Percentiles rank a stretch among this genome's conserved stretches.
phyloP scores from a whole-genome alignment of 2,888 invertebrate species.

The Troides aeacus region DNA sequence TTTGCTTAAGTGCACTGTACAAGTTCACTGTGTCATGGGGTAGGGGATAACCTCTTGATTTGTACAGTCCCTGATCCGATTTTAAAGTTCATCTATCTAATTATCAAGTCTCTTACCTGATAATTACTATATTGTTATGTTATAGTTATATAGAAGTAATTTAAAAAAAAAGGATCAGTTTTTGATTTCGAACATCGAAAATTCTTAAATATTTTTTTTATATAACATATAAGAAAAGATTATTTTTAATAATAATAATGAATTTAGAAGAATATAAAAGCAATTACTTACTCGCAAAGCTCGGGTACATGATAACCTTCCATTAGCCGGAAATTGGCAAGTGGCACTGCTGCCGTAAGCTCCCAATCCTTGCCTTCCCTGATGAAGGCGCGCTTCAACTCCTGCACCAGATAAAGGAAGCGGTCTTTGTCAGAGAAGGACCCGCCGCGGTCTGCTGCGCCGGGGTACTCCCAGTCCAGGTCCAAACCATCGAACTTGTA shows the following conservation, averaged over 20 bases:
- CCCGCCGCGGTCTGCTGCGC: constrained; percentile 92
- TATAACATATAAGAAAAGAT: neutral
- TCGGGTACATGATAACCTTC: constrained; percentile 96
- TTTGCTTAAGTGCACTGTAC: neutral
- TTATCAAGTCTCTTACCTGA: too few relatives aligned
- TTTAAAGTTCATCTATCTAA: too few relatives aligned
- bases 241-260: neutral
- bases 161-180: too few relatives aligned
- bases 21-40: neutral
- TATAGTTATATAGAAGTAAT: too few relatives aligned
- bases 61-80: too few relatives aligned
- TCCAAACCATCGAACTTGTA: constrained; percentile 93
- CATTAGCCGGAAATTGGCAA: constrained; percentile 91
- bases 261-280: neutral
- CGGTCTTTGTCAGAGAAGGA: constrained; percentile 90
- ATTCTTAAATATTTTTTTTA: too few relatives aligned
- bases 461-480: constrained; percentile 95
- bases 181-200: too few relatives aligned
- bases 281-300: constrained; percentile 86
- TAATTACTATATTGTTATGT: too few relatives aligned
- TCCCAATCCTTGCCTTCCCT: constrained; percentile 89
- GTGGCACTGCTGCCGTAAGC: constrained; percentile 93
- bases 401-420: constrained; percentile 90
- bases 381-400: constrained; percentile 88
- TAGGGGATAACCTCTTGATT: too few relatives aligned